Evolutionary conservation across 2,888 invertebrate species (phyloP).

Genomic region (Sicus ferrugineus): DNA sequence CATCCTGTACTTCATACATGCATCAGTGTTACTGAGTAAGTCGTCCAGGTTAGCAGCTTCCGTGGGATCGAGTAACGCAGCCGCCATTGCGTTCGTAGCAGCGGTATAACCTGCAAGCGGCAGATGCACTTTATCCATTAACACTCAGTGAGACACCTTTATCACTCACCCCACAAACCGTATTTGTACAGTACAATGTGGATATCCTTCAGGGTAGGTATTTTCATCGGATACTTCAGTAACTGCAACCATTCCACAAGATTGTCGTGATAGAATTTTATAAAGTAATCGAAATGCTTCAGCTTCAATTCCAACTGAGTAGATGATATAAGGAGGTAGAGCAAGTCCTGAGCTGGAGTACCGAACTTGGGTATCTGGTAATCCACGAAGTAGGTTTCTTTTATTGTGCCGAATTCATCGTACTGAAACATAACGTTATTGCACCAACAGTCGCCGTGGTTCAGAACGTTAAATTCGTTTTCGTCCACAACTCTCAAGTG

Average conservation of each 20-base stretch:
- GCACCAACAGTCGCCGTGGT: constrained; percentile 60
- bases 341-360: constrained; percentile 54
- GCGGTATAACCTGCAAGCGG: constrained; percentile 44
- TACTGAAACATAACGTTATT: constrained; percentile 60
- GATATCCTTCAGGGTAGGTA: constrained; percentile 54
- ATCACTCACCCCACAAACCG: constrained; percentile 51
- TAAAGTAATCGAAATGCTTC: constrained; percentile 57
- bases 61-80: constrained; percentile 50
- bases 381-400: constrained; percentile 54
- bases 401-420: constrained; percentile 46
- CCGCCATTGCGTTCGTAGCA: constrained; percentile 49
- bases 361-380: constrained; percentile 57
- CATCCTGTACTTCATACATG: constrained; percentile 48
- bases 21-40: constrained; percentile 47
- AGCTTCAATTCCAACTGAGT: constrained; percentile 53
- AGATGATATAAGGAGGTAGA: constrained; percentile 55
- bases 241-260: constrained; percentile 50
- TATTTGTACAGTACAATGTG: constrained; percentile 51
- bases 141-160: constrained; percentile 38
- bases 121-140: no score
- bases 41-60: constrained; percentile 51
- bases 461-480: constrained; percentile 53
- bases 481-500: constrained; percentile 35
- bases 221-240: constrained; percentile 48
- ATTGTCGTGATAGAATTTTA: constrained; percentile 55